Evolutionary conservation across 2,797 vertebrate species (phyloP), one percentile per base, ranked within the genome.

Genomic region (Sylvia borin): DNA sequence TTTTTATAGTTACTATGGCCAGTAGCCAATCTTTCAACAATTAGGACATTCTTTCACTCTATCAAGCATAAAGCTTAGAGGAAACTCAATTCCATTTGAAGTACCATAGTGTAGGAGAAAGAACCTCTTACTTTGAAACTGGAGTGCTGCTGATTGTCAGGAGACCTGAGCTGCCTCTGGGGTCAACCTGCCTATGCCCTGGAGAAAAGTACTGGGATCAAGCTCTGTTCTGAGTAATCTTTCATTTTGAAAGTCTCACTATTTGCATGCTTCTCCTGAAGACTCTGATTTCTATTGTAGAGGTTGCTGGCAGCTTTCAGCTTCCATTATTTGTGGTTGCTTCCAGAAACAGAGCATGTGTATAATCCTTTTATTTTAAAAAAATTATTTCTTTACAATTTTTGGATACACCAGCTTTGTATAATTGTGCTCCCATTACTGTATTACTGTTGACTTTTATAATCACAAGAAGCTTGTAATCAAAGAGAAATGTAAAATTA

Each of bases 51-150:
- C 61, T 91, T 93, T 91, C 0, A 0, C 55, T 92, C 79, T 55
- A 36, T 71, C 66, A 76, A 86, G 70, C 42, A 16, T 81, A 75
- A 93, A 85, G 13, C 43, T 91, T 72, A 60, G 54, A 95, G 58
- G 61, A 93, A 91, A 84, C 32, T 78, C 70, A 45, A 74, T 92
- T 96, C 73, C 42, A 32, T 74, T 73, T 86, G 53, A 90, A 88
- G 45, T 24, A 50, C 38, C 14, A 14, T 14, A 57, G 18, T 27
- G 18, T 25, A 78, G 88, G 54, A 87, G 36, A 82, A 80, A 62
- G 27, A 83, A 74, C 43, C 32, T 76, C 68, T 89, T 58, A 51
- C 87, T 73, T 78, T 88, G 78, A 53, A 90, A 93, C 32, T 40
- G 27, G 53, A 87, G 48, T 0, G 0, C 24, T 88, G 47, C 85